Percentiles rank a stretch among this genome's conserved stretches.
Evolutionary conservation across 2,888 invertebrate species (phyloP).

Genomic region (Andrena trimmerana): DNA sequence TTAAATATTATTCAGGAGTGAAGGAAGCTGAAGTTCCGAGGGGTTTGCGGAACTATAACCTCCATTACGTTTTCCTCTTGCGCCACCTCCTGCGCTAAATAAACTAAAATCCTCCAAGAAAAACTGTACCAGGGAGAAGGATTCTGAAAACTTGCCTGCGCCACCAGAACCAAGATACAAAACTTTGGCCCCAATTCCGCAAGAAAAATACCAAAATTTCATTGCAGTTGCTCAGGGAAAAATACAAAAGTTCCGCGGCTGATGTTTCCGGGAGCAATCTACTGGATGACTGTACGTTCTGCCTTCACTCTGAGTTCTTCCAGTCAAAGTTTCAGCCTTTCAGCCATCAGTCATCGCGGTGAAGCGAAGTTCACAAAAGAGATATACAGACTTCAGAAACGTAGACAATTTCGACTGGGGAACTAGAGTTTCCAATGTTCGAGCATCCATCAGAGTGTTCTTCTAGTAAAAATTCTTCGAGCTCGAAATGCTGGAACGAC

Average conservation of each 20-base stretch:
- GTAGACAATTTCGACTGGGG: not conserved
- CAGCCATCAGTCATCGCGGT: conserved; percentile 5
- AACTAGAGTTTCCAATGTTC: not conserved
- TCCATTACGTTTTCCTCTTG: too few relatives aligned
- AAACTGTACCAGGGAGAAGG: too few relatives aligned
- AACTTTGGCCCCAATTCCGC: not conserved
- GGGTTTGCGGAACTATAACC: too few relatives aligned
- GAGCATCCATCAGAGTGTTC: not conserved
- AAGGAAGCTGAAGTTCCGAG: too few relatives aligned
- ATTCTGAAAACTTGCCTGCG: too few relatives aligned
- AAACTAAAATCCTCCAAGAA: too few relatives aligned
- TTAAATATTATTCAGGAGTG: too few relatives aligned
- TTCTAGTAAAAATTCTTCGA: too few relatives aligned
- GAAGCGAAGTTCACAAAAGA: conserved; percentile 1
- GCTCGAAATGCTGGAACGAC: not conserved
- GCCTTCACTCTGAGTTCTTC: not conserved
- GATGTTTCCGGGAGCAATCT: not conserved
- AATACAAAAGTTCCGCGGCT: not conserved
- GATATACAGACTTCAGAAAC: not conserved
- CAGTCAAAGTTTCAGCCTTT: not conserved
- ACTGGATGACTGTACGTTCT: not conserved
- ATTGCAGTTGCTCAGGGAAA: not conserved
- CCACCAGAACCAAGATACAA: too few relatives aligned
- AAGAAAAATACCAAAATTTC: conserved; percentile 41
- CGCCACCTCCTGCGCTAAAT: too few relatives aligned